Evolutionary conservation across 2,888 invertebrate species (phyloP).

Genomic region (Pantelozetes paolii): DNA sequence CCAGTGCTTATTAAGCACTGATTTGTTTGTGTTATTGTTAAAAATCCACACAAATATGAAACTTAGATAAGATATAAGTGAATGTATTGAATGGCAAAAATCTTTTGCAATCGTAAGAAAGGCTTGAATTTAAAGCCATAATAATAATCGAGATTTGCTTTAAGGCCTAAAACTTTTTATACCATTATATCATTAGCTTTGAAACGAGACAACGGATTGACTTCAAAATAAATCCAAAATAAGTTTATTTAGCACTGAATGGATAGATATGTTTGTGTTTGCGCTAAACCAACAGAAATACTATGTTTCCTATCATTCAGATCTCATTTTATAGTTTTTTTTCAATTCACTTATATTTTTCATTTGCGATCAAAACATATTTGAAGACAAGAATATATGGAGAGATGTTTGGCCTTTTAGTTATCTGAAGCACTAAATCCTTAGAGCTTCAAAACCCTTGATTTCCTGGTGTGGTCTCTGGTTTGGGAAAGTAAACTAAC

Average conservation of each 20-base stretch:
- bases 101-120: background rate
- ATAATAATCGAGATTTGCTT: background rate
- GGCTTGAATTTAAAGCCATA: slow-evolving; percentile 1
- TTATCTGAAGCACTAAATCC: slow-evolving; percentile 21
- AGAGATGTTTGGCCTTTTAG: background rate
- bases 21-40: too few relatives aligned
- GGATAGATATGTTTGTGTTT: too few relatives aligned
- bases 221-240: background rate
- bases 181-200: background rate
- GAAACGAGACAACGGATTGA: background rate
- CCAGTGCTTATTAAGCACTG: too few relatives aligned
- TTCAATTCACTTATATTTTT: too few relatives aligned
- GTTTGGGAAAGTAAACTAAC: background rate
- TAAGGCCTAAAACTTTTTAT: slow-evolving; percentile 1
- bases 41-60: too few relatives aligned
- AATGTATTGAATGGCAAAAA: background rate
- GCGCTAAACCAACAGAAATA: background rate
- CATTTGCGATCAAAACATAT: too few relatives aligned
- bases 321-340: slow-evolving; percentile 13
- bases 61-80: background rate
- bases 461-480: slow-evolving; percentile 20
- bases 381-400: background rate
- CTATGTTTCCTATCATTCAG: background rate
- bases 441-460: slow-evolving; percentile 20
- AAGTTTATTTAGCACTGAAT: background rate